These are phyloP conservation scores for Notodonta ziczac DNA, from an alignment of 2,888 invertebrate genomes.

Conservation along the genomic window DNA sequence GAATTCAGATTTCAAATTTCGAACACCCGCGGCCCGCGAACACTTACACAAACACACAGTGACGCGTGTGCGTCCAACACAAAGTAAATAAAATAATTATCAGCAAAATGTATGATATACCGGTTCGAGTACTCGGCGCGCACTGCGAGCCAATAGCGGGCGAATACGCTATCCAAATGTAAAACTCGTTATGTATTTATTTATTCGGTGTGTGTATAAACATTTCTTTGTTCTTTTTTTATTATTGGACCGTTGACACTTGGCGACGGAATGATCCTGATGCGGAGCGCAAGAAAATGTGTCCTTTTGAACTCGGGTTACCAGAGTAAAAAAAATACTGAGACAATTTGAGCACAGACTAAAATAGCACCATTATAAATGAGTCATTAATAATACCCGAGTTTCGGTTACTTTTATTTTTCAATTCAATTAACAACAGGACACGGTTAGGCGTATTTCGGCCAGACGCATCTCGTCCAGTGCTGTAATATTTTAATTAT, in stretches of 20 bases:
- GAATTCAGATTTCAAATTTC: slow-evolving; percentile 16
- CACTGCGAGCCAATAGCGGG: slow-evolving; percentile 48
- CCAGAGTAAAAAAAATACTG: not conserved
- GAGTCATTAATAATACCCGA: too few relatives aligned
- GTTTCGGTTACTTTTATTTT: too few relatives aligned
- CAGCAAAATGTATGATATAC: slow-evolving; percentile 34
- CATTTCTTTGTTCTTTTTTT: slow-evolving; percentile 66
- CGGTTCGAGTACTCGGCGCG: slow-evolving; percentile 34
- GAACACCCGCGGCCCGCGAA: slow-evolving; percentile 23
- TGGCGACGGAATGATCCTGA: slow-evolving; percentile 18
- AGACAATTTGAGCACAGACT: too few relatives aligned
- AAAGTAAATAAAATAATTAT: slow-evolving; percentile 42
- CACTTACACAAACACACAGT: slow-evolving; percentile 19
- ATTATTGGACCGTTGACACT: slow-evolving; percentile 62
- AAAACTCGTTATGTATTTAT: slow-evolving; percentile 56
- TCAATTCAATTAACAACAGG: too few relatives aligned
- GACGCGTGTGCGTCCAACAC: slow-evolving; percentile 30
- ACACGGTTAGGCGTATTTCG: too few relatives aligned
- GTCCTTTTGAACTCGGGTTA: not conserved
- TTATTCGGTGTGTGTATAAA: slow-evolving; percentile 55
- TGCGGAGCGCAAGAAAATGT: not conserved
- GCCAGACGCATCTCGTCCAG: too few relatives aligned
- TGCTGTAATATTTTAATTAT: too few relatives aligned
- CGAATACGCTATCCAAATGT: slow-evolving; percentile 55
- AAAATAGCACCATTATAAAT: too few relatives aligned